A percentile compares a stretch with the other conserved stretches of the same genome.
Conservation (phyloP, 1,140 invertebrate species). For the Orussus abietinus region DNA sequence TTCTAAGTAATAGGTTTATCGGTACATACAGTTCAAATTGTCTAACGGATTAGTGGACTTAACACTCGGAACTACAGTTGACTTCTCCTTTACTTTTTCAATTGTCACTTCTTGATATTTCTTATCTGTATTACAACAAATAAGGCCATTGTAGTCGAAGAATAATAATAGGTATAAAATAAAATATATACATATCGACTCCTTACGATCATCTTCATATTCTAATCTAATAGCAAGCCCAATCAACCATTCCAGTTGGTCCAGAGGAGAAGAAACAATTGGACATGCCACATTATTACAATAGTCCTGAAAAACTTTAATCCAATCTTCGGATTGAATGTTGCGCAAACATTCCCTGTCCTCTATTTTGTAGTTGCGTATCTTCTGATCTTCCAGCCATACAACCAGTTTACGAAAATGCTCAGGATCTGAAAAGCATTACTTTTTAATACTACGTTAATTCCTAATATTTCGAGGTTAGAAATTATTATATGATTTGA, state of each 20-base stretch:
- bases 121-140: slow-evolving; percentile 60
- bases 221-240: slow-evolving; percentile 78
- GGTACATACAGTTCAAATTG: slow-evolving; percentile 77
- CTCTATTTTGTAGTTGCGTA: slow-evolving; percentile 83
- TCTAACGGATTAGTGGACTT: slow-evolving; percentile 78
- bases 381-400: slow-evolving; percentile 95
- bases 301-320: slow-evolving; percentile 70
- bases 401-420: slow-evolving; percentile 76
- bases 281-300: slow-evolving; percentile 70
- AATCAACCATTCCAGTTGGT: slow-evolving; percentile 84
- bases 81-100: slow-evolving; percentile 52
- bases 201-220: slow-evolving; percentile 75
- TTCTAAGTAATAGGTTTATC: too few species aligned
- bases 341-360: slow-evolving; percentile 69
- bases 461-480: slow-evolving; percentile 11
- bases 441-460: slow-evolving; percentile 17
- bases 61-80: slow-evolving; percentile 61
- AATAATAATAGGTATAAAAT: slow-evolving; percentile 25
- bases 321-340: slow-evolving; percentile 65
- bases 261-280: slow-evolving; percentile 46
- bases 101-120: slow-evolving; percentile 68
- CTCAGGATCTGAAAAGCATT: slow-evolving; percentile 64
- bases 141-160: too few species aligned
- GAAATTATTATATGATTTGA: slow-evolving; percentile 11
- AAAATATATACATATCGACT: slow-evolving; percentile 14